Conservation (phyloP, 2,797 vertebrate genomes). For the Eidolon dupreanum region DNA sequence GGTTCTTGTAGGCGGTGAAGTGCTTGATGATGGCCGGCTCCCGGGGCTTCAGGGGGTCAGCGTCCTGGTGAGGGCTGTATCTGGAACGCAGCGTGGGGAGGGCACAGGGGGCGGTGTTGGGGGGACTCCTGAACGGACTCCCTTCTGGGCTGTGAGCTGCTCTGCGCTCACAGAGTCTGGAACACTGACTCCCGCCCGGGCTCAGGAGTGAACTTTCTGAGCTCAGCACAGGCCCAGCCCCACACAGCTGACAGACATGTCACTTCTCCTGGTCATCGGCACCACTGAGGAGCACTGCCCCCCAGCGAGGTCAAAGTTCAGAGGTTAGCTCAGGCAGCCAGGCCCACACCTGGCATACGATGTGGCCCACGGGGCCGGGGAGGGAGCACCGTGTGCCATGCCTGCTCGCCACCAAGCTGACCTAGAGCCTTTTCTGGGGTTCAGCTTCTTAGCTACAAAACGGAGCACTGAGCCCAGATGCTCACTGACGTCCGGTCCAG, state of each 20-base stretch:
- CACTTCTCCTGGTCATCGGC: background rate
- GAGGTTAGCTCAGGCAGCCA: background rate
- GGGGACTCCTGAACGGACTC: fast-evolving
- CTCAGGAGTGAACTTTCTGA: background rate
- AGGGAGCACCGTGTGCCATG: too few species aligned
- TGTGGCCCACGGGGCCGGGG: fast-evolving
- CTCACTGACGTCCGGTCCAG: background rate
- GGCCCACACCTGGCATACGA: fast-evolving
- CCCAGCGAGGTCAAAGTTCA: background rate
- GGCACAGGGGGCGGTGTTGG: background rate
- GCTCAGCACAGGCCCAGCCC: background rate
- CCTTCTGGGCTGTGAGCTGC: background rate
- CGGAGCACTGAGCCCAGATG: fast-evolving
- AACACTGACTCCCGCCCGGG: fast-evolving
- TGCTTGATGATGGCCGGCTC: conserved; percentile 94
- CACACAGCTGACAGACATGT: fast-evolving
- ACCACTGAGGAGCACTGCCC: background rate
- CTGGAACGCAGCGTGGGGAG: conserved; percentile 80
- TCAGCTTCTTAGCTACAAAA: background rate
- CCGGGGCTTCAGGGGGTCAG: conserved; percentile 95
- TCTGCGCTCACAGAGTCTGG: background rate
- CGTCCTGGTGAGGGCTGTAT: conserved; percentile 95
- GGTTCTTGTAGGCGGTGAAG: conserved; percentile 97
- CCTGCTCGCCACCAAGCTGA: background rate
- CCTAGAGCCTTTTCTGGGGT: background rate